Base-by-base conservation (phyloP, 1,140 invertebrate genomes). In the Macrotrachela quadricornifera region DNA sequence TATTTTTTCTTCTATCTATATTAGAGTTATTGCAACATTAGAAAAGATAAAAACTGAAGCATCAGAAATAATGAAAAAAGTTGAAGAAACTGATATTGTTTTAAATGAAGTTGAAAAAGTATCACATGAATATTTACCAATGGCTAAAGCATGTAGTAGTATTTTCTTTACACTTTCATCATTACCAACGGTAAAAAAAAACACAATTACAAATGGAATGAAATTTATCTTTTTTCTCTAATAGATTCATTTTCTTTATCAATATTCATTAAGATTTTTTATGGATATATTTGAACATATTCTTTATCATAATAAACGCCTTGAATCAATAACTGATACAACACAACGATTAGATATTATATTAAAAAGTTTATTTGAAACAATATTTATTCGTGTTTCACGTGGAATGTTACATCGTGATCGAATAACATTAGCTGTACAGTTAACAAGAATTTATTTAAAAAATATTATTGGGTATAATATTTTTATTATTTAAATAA, bases 101-200 rank as follows among this genome's bases (percentile, higher is more conserved):
- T 97, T 99, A 69, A 84, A 77, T 8, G 92, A 99, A 74, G 95
- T 99, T 59, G 92, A 97, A 71, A 83, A 82, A 11, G 90, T 95
- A 0, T 94, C 88, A n/a, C 86, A 92, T 62, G 87, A 96, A 62
- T 99, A 99, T 64, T 73, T 90, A 61, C 87, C 91, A 1, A 69
- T 99, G 6, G 91, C 92, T 21, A 71, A 83, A 71, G 88, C 90
- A 6, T 99, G 94, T 72, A 91, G 85, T 62, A 91, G 86, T 63
- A 96, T 97, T 62, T 99, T 96, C 72, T 96, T 97, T 69, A 94
- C 85, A 0, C 83, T 95, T 79, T 86, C 95, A 62, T 85, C 83
- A 51, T 72, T 95, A 30, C 85, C 92, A 66, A 87, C 94, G 57
- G 65, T 30, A 30, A 30, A 8, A 30, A 30, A 30, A 30, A 30